phyloP scores from a whole-genome alignment of 1,140 invertebrate species.

The Brachionus manjavacas region DNA sequence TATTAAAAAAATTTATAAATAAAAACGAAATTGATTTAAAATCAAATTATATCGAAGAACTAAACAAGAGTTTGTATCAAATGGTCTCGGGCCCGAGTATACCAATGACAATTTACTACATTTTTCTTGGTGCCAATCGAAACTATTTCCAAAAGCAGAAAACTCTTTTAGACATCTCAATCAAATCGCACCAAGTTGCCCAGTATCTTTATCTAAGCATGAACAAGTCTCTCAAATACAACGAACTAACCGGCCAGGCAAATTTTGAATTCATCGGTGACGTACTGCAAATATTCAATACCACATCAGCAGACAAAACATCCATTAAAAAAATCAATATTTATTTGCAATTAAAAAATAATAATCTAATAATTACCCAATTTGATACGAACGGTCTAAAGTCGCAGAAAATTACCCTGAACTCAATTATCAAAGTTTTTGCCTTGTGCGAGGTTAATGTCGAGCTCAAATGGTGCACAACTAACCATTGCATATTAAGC shows the following conservation, averaged over 20 bases:
- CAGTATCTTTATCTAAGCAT: neutral
- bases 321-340: neutral
- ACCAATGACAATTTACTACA: conserved; percentile 32
- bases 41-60: conserved; percentile 7
- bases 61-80: conserved; percentile 1
- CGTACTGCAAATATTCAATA: neutral
- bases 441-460: neutral
- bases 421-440: conserved; percentile 5
- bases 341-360: neutral
- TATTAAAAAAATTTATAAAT: neutral
- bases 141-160: conserved; percentile 17
- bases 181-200: neutral
- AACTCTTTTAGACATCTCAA: neutral
- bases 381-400: neutral
- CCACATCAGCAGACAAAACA: neutral
- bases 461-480: neutral
- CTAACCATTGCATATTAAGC: neutral
- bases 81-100: neutral
- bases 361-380: neutral
- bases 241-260: neutral
- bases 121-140: conserved; percentile 14
- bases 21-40: neutral
- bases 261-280: neutral
- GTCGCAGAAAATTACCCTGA: neutral
- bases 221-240: neutral